Evolutionary conservation across 2,797 vertebrate genomes (phyloP).

Genomic region (Anniella stebbinsi): DNA sequence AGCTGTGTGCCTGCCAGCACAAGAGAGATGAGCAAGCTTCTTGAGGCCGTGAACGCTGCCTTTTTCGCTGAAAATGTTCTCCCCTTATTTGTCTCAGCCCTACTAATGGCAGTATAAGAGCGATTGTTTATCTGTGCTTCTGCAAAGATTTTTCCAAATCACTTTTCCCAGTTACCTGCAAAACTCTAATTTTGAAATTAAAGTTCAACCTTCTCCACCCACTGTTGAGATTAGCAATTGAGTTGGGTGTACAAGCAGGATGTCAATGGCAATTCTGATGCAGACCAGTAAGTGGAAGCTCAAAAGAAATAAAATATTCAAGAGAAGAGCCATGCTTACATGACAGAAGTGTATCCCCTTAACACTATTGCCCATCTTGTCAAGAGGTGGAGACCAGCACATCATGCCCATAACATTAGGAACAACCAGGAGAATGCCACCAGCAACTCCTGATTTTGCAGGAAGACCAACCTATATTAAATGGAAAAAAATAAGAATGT

Average conservation of each 20-base stretch:
- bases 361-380: slow-evolving; percentile 98
- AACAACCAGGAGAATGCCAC: slow-evolving; percentile 95
- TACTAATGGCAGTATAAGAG: background rate
- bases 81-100: background rate
- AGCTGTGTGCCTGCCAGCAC: background rate
- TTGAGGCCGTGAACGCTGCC: background rate
- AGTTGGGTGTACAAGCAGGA: background rate
- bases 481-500: slow-evolving; percentile 37
- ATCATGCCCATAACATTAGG: slow-evolving; percentile 99
- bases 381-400: slow-evolving; percentile 98
- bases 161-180: too few species aligned
- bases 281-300: slow-evolving; percentile 10
- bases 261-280: background rate
- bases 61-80: background rate
- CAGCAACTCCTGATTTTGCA: slow-evolving; percentile 95
- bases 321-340: slow-evolving; percentile 77
- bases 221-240: background rate
- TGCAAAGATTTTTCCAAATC: background rate
- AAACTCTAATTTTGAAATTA: background rate
- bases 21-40: background rate
- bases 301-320: background rate
- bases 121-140: background rate
- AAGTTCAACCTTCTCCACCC: background rate
- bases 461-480: slow-evolving; percentile 92
- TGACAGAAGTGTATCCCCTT: slow-evolving; percentile 98